These are phyloP conservation scores for Cheiracanthium punctorium DNA, from an alignment of 2,888 invertebrate genomes.

Conservation along the genomic window DNA sequence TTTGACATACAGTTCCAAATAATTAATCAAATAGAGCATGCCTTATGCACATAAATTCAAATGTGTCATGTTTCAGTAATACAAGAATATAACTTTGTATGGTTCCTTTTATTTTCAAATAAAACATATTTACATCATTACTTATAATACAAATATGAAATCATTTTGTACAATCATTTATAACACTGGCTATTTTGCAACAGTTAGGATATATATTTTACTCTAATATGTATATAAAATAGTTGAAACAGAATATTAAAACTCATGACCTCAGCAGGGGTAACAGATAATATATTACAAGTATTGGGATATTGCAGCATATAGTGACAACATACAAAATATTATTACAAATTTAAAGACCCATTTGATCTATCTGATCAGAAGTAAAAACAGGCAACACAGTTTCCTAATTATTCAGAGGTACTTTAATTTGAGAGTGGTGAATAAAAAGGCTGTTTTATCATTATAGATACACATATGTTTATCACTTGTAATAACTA, in stretches of 20 bases:
- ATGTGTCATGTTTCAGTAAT: too few species aligned
- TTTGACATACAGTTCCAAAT: too few species aligned
- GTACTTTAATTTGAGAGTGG: neutral
- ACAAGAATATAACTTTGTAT: too few species aligned
- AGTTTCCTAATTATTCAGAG: neutral
- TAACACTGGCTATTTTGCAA: neutral
- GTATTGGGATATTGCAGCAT: neutral
- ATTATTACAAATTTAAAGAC: neutral
- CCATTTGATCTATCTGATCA: neutral
- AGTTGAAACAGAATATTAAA: neutral
- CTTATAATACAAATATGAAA: neutral
- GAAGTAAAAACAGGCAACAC: neutral
- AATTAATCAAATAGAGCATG: too few species aligned
- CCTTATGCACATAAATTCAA: too few species aligned
- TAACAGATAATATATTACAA: neutral
- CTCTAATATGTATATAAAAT: neutral
- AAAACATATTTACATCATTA: conserved; percentile 5
- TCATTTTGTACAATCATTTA: neutral
- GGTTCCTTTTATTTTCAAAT: neutral
- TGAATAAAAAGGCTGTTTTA: too few species aligned
- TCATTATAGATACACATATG: too few species aligned
- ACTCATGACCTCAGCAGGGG: neutral
- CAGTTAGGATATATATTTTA: neutral
- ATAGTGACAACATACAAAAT: neutral
- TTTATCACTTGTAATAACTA: too few species aligned